Evolutionary conservation across 2,888 invertebrate genomes (phyloP).

Genomic region (Antheraea yamamai): DNA sequence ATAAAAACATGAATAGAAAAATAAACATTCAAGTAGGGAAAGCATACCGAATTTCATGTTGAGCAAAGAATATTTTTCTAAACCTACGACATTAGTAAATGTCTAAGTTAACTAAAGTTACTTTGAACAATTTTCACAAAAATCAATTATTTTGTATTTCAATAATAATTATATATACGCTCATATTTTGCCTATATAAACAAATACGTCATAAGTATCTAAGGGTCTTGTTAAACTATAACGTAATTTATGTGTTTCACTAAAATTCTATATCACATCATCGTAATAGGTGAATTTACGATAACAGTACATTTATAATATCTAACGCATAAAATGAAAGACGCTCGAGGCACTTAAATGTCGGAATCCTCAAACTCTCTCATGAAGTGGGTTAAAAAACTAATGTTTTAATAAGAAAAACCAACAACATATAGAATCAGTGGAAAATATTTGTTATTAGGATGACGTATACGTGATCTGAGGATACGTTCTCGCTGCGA

Average conservation of each 20-base stretch:
- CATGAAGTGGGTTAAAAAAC: conserved; percentile 63
- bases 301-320: neutral
- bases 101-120: no score
- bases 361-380: conserved; percentile 25
- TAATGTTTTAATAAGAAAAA: conserved; percentile 71
- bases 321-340: conserved; percentile 11
- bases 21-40: no score
- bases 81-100: no score
- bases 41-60: no score
- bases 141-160: neutral
- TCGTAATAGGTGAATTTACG: conserved; percentile 2
- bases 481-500: conserved; percentile 31
- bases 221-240: neutral
- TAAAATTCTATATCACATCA: neutral
- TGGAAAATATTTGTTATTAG: conserved; percentile 73
- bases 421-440: conserved; percentile 69
- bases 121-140: neutral
- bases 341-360: conserved; percentile 4
- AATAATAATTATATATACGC: neutral
- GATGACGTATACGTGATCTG: conserved; percentile 55
- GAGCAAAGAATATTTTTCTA: no score
- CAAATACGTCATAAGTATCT: no score
- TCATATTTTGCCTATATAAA: neutral
- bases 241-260: neutral
- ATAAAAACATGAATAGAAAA: no score